Evolutionary conservation across 2,888 invertebrate genomes (phyloP).

Genomic region (Diabrotica balteata): DNA sequence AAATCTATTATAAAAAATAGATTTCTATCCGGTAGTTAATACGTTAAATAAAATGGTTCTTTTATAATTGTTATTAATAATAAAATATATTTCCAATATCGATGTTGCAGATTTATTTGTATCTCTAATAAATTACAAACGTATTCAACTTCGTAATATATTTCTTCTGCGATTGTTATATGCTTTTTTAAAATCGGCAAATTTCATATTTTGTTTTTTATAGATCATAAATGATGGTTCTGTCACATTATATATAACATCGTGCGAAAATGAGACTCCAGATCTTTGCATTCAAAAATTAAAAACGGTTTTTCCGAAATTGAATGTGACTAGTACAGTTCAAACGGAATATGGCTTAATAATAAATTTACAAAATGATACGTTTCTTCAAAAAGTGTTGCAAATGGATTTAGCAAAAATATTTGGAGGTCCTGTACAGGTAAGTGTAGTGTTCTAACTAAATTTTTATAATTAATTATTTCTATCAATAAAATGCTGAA

Average conservation of each 20-base stretch:
- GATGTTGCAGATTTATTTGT: too few species aligned
- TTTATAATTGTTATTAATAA: too few species aligned
- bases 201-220: too few species aligned
- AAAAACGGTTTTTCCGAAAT: constrained; percentile 34
- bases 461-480: too few species aligned
- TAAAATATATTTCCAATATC: too few species aligned
- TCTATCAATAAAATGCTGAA: too few species aligned
- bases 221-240: constrained; percentile 14
- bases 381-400: constrained; percentile 58
- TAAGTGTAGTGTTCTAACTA: not conserved
- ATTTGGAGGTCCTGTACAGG: constrained; percentile 59
- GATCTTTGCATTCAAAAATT: constrained; percentile 33
- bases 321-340: constrained; percentile 35
- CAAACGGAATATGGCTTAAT: constrained; percentile 57
- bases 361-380: constrained; percentile 56
- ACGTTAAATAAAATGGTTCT: too few species aligned
- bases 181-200: not conserved
- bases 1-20: too few species aligned
- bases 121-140: too few species aligned
- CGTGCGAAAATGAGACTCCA: constrained; percentile 31
- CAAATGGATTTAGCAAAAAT: constrained; percentile 57
- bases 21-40: too few species aligned
- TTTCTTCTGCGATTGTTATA: not conserved
- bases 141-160: too few species aligned
- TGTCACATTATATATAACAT: constrained; percentile 35